phyloP scores from a whole-genome alignment of 2,797 vertebrate species.

The Liasis olivaceus region DNA sequence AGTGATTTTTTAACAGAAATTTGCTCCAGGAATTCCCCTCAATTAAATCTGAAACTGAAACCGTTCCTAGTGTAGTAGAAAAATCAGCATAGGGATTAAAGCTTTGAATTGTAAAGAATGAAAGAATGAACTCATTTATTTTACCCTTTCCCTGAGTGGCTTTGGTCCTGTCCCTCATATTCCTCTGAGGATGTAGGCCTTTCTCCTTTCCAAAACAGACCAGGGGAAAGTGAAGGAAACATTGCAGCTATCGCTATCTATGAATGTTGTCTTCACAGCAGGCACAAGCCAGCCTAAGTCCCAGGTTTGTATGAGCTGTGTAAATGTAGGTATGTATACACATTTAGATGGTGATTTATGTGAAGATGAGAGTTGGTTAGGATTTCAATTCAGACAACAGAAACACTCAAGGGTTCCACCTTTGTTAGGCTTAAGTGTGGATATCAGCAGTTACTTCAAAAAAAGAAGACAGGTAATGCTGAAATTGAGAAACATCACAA shows the following conservation, averaged over 20 bases:
- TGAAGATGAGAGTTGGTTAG: neutral
- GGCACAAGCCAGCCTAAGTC: neutral
- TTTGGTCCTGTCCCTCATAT: neutral
- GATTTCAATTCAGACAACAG: neutral
- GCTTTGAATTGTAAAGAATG: neutral
- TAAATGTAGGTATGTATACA: neutral
- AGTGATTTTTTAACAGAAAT: neutral
- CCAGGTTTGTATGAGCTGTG: neutral
- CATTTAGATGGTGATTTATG: neutral
- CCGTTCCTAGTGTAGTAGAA: neutral
- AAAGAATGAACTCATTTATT: neutral
- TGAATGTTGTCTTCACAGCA: neutral
- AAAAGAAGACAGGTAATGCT: neutral
- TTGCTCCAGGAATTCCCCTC: neutral
- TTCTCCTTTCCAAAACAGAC: neutral
- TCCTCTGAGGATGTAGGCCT: neutral
- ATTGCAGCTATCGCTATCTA: neutral
- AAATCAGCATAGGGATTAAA: neutral
- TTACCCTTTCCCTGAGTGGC: neutral
- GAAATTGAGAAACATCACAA: neutral
- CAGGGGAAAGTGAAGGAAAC: neutral
- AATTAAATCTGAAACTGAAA: neutral
- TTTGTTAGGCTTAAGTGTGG: too few species aligned
- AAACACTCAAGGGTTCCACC: neutral
- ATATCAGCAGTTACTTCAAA: too few species aligned